Evolutionary conservation across 2,888 invertebrate species (phyloP), one percentile per base, ranked within the genome.

Genomic region (Leptopterna dolabrata): DNA sequence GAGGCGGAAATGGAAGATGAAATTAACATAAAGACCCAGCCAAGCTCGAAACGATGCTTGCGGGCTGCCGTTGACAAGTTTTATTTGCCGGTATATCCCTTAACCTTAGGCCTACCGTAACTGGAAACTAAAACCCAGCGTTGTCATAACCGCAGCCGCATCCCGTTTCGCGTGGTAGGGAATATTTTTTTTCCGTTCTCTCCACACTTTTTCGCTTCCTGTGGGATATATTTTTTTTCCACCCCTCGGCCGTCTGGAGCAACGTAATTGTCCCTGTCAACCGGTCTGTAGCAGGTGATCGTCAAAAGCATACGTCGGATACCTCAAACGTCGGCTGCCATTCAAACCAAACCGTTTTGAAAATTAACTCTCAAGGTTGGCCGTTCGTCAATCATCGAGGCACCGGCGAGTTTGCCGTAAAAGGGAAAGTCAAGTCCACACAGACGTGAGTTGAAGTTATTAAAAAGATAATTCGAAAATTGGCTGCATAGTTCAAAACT

Each of bases 21-120:
- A 81, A 81, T 81, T 81, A 81, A 81, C 81, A 81, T 81, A 81
- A 81, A 81, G 81, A 81, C 81, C 29, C 55, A 81, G 55, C 81
- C 81, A 81, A 81, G 81, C 81, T 81, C 55, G 30, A 81, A 81
- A 55, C 81, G 51, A 55, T 27, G 55, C 45, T 78, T 78, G 81
- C 55, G n/a, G 81, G 19, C 81, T 81, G 81, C 81, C 55, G 81
- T 81, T 81, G 81, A 81, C 81, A 81, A 81, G 81, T 81, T 81
- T 81, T 81, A 81, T 81, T 76, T 19, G 63, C 63, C 11, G 63
- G 63, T 24, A 63, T 63, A 24, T 27, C 6, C 63, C 51, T 24
- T n/a, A 63, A 27, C 63, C 51, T 24, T n/a, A 63, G 63, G 63
- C 63, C 63, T 63, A 63, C 24, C 24, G 63, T 63, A 63, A 63